phyloP scores from a whole-genome alignment of 2,113 vertebrate species.

The Semnornis frantzii region DNA sequence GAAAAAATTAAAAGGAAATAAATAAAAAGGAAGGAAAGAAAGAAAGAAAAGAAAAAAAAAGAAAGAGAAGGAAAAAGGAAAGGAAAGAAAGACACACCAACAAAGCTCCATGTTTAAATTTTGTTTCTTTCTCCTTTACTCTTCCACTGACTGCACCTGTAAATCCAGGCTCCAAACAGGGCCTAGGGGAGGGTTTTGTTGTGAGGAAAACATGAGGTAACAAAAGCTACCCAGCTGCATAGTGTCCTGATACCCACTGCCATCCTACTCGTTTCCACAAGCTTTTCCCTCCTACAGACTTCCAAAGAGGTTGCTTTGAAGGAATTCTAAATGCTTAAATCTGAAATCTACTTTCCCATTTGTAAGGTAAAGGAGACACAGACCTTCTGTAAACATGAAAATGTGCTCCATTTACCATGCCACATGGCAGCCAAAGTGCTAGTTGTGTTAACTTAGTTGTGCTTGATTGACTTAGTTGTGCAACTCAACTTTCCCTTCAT shows the following conservation, averaged over 20 bases:
- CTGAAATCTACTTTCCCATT: not conserved
- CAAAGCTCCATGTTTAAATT: too few relatives aligned
- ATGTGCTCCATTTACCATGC: not conserved
- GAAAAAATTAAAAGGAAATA: too few relatives aligned
- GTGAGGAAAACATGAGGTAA: rapidly evolving
- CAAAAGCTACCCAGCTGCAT: rapidly evolving
- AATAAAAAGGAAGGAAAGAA: too few relatives aligned
- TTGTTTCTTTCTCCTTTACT: not conserved
- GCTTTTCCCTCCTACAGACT: not conserved
- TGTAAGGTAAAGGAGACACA: rapidly evolving
- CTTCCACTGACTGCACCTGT: not conserved
- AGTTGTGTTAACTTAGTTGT: not conserved
- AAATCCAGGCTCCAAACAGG: not conserved
- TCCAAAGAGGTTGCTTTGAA: not conserved
- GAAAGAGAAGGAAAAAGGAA: too few relatives aligned
- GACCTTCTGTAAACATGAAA: rapidly evolving
- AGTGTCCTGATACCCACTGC: rapidly evolving
- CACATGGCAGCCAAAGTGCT: not conserved
- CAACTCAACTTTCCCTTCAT: not conserved
- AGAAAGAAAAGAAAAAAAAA: too few relatives aligned
- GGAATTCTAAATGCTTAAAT: not conserved
- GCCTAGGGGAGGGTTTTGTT: not conserved
- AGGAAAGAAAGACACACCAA: not conserved
- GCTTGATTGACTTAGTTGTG: not conserved
- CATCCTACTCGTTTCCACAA: rapidly evolving